Base-by-base conservation (phyloP, 2,113 vertebrate species). In the Cyphomyrus plagiostoma region DNA sequence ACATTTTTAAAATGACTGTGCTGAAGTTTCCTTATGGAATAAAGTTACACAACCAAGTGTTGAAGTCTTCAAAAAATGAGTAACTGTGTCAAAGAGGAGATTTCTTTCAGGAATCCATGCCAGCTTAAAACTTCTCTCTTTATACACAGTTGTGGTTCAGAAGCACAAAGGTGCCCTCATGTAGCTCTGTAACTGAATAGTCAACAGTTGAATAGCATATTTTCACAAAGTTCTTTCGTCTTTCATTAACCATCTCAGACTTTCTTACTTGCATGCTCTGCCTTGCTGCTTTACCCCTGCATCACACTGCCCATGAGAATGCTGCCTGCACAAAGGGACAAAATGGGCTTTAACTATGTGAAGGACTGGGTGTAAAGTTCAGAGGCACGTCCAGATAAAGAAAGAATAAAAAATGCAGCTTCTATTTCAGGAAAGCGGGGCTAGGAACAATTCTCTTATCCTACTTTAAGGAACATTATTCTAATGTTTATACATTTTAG, bases 401-500 rank as follows among this genome's bases (percentile, higher is more conserved):
- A 85, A 50, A 11, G 3, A 85, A 49, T 84, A 39, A 35, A 77
- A 77, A 35, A 80, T 19, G 23, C 83, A 15, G 21, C 21, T 26
- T 50, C 45, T 49, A 50, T 15, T 48, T 26, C 45, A 86, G 83
- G 21, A 50, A 30, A 62, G 17, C 17, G n/a, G 53, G 86, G 87
- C 87, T 66, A 35, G 62, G 53, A 88, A 58, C 56, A 50, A 42
- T 53, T 56, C 52, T 88, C 56, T 35, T n/a, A 66, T 26, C 26
- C 30, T 42, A 7, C 35, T 56, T 19, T 56, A 26, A 70, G 23
- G 39, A 49, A 17, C 42, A 46, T 49, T 70, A 88, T 19, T 50
- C 10, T 26, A 70, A 70, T 90, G 88, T 88, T 89, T 87, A 58
- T 46, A 89, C 82, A 88, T 62, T 49, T 56, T 15, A 90, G 89